Conservation (phyloP, 2,888 invertebrate species). For the Tupiocoris notatus region DNA sequence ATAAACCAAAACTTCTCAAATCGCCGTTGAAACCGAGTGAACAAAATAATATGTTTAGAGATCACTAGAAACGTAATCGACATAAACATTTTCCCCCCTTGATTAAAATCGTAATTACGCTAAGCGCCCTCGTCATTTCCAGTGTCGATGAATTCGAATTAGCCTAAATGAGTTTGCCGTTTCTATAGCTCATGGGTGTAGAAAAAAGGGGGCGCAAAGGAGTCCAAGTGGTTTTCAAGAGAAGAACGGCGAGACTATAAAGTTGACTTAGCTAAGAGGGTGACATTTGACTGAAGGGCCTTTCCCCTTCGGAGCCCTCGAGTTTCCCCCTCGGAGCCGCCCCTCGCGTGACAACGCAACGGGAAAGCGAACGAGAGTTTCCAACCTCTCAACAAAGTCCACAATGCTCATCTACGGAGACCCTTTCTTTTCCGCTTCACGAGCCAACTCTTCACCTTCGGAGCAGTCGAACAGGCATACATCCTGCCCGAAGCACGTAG, state of each 20-base stretch:
- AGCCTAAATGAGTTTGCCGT: background rate
- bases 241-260: background rate
- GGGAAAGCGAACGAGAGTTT: background rate
- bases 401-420: background rate
- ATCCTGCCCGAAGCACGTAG: background rate
- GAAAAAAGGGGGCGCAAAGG: background rate
- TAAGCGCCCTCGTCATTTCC: too few species aligned
- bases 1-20: too few species aligned
- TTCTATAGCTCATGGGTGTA: background rate
- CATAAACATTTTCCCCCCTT: too few species aligned
- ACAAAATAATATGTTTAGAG: too few species aligned
- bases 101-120: too few species aligned
- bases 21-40: too few species aligned
- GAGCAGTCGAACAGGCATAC: background rate
- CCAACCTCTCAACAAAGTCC: conserved; percentile 9
- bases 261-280: conserved; percentile 25
- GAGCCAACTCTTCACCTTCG: background rate
- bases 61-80: too few species aligned
- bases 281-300: conserved; percentile 22
- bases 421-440: background rate
- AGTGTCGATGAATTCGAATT: background rate
- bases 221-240: background rate
- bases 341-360: background rate
- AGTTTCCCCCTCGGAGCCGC: background rate
- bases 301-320: background rate